phyloP scores from a whole-genome alignment of 35 echinoderm and acorn worm species.

The Eucidaris tribuloides region DNA sequence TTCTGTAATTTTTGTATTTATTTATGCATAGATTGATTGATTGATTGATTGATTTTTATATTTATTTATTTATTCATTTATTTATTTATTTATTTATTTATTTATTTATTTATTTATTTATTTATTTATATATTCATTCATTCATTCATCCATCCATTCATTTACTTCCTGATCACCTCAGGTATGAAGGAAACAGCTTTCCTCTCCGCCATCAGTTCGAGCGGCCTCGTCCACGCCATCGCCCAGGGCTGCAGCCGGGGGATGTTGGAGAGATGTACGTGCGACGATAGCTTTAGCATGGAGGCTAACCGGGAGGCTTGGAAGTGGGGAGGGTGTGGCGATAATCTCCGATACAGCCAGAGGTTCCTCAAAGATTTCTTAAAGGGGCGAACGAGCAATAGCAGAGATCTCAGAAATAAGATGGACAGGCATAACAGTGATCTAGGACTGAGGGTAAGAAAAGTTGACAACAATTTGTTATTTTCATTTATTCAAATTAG shows the following conservation, averaged over 20 bases:
- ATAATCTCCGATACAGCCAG: constrained; percentile 89
- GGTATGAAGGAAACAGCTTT: constrained; percentile 82
- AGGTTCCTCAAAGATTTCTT: constrained; percentile 88
- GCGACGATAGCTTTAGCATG: constrained; percentile 68
- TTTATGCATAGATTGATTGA: too few relatives aligned
- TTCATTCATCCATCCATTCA: too few relatives aligned
- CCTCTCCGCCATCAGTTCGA: constrained; percentile 79
- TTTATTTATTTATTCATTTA: too few relatives aligned
- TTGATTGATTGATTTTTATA: too few relatives aligned
- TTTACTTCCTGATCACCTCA: too few relatives aligned
- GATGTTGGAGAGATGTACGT: constrained; percentile 54
- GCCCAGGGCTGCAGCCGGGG: constrained; percentile 80
- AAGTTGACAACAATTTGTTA: too few relatives aligned
- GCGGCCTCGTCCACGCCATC: constrained; percentile 71
- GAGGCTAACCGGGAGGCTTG: constrained; percentile 75
- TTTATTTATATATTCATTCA: too few relatives aligned
- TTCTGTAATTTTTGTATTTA: too few relatives aligned
- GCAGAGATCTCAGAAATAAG: constrained; percentile 50
- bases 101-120: too few relatives aligned
- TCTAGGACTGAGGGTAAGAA: constrained; percentile 86
- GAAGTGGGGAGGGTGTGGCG: constrained; percentile 96
- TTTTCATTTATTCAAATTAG: too few relatives aligned
- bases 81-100: too few relatives aligned
- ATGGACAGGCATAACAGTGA: constrained; percentile 91
- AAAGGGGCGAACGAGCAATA: constrained; percentile 16